phyloP scores from a whole-genome alignment of 2,797 vertebrate species.

The Gymnoscopelus microlampas region DNA sequence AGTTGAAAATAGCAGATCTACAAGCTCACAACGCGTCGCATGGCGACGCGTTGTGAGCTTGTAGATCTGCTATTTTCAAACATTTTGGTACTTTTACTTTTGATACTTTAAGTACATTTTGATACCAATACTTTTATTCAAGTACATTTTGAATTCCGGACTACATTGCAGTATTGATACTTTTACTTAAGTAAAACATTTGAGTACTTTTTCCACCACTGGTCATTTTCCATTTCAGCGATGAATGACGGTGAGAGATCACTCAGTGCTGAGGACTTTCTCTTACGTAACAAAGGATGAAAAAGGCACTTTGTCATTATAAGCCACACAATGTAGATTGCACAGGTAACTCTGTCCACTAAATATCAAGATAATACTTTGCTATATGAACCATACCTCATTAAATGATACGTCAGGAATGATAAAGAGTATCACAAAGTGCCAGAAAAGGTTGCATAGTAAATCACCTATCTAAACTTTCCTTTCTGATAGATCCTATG shows the following conservation, averaged over 20 bases:
- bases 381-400: conserved; percentile 32
- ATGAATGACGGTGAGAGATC: conserved; percentile 27
- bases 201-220: no score
- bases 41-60: no score
- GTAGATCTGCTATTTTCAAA: no score
- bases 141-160: no score
- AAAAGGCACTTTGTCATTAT: conserved; percentile 6
- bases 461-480: conserved; percentile 20
- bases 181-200: no score
- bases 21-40: no score
- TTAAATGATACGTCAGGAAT: conserved; percentile 5
- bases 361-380: conserved; percentile 33
- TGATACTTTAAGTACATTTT: no score
- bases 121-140: no score
- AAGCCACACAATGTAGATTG: conserved; percentile 2
- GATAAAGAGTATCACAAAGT: conserved; percentile 2
- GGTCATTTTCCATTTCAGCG: background rate
- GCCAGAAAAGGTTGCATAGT: conserved; percentile 8
- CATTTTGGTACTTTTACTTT: no score
- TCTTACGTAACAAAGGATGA: conserved; percentile 13
- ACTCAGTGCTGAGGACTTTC: background rate
- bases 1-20: no score
- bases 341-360: conserved; percentile 28
- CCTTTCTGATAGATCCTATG: background rate
- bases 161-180: no score